Base-by-base conservation (phyloP, 1,140 invertebrate genomes). In the Schlechtendalia chinensis region DNA sequence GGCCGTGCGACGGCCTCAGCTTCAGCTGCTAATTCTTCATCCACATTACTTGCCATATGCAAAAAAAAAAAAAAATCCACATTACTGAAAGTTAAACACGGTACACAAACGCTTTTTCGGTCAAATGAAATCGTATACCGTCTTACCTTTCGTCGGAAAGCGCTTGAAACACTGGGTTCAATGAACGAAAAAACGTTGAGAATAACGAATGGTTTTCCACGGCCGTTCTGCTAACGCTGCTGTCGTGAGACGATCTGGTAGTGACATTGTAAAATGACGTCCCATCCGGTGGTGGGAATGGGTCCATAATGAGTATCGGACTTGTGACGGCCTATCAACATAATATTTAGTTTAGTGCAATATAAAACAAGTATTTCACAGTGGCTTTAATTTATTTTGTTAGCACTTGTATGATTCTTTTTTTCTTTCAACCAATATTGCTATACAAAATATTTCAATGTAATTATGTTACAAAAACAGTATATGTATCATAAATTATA, bases 281-380 rank as follows among this genome's bases (percentile, higher is more conserved):
- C 24, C 75, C 75, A 85, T 95, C 92, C 39, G 84, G 82, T 11
- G 94, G 94, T 14, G 94, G 94, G 61, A 95, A 86, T 12, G 94
- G 94, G 87, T 96, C 94, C 84, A 93, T 92, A 59, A 90, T 91
- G 84, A 94, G 87, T n/a, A 95, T 88, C 6, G 92, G 88, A 54
- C 88, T 89, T 69, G 88, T 83, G 72, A 85, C 84, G 58, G 90
- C 87, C 90, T 91, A 83, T 1, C 86, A 84, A 82, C 81, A 82
- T 82, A 79, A 71, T 14, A 39, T 77, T n/a, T n/a, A n/a, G 22
- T 16, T 59, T 24, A 61, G n/a, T 29, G 12, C 50, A 58, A 39
- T 19, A 54, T 17, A 56, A 22, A 58, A 56, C 1, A n/a, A n/a
- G n/a, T 4, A 14, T 39, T 12, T 67, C 32, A 8, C 32, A 5